Conservation (phyloP, 2,888 invertebrate genomes). For the Tipula vernalis region DNA sequence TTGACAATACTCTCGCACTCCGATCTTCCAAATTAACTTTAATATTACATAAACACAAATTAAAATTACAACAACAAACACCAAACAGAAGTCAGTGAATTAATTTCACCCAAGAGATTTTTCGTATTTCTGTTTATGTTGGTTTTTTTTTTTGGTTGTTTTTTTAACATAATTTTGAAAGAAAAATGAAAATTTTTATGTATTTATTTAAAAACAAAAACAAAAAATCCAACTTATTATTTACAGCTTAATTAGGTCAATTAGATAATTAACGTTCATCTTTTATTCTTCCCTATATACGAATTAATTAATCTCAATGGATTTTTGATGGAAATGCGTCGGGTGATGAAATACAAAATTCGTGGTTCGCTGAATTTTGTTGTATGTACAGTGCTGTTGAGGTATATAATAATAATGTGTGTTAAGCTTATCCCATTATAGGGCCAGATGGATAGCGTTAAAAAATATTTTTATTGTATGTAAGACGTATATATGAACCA, state of each 20-base stretch:
- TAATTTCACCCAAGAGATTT: background rate
- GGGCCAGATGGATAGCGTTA: background rate
- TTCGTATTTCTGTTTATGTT: background rate
- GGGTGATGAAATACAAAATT: background rate
- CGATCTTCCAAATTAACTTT: background rate
- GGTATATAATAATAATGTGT: background rate
- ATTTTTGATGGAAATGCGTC: background rate
- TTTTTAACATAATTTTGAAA: background rate
- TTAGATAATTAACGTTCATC: background rate
- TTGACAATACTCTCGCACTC: too few species aligned
- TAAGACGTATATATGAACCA: background rate
- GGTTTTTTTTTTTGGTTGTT: background rate
- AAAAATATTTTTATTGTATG: background rate
- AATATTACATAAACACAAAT: background rate
- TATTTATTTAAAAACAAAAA: background rate
- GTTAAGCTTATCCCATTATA: background rate
- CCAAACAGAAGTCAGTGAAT: background rate
- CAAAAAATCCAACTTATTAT: background rate
- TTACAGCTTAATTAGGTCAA: background rate
- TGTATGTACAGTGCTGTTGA: background rate
- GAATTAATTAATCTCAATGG: background rate
- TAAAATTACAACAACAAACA: background rate
- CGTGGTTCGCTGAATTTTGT: background rate
- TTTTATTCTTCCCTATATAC: background rate
- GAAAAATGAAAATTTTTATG: background rate